Conservation (phyloP, 2,888 invertebrate genomes). For the Branchipolynoe longqiensis region DNA sequence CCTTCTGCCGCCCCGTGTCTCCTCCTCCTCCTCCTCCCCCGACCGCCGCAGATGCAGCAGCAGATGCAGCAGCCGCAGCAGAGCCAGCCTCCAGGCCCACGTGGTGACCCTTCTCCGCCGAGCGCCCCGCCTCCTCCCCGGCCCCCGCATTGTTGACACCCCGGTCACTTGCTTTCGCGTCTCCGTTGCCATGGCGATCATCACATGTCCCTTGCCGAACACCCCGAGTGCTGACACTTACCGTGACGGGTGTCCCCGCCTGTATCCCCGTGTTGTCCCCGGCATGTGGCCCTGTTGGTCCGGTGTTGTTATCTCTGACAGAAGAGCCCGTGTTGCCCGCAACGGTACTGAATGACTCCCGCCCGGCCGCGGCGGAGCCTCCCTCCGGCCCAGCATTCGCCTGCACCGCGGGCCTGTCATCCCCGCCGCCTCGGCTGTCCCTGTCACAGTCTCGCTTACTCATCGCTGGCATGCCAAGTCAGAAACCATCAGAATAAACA, state of each 20-base stretch:
- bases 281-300: not conserved
- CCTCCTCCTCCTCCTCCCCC: not conserved
- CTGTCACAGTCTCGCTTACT: not conserved
- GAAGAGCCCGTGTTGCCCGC: slow-evolving; percentile 1
- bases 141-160: slow-evolving; percentile 15
- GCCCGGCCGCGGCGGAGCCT: slow-evolving; percentile 12
- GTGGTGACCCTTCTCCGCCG: slow-evolving; percentile 42
- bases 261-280: not conserved
- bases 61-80: not conserved
- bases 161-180: slow-evolving; percentile 46
- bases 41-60: not conserved
- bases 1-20: slow-evolving; percentile 12
- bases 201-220: not conserved
- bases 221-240: slow-evolving; percentile 7
- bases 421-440: slow-evolving; percentile 35
- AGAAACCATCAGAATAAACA: slow-evolving; percentile 18
- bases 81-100: slow-evolving; percentile 38
- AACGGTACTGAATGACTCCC: slow-evolving; percentile 14
- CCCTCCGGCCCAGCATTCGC: slow-evolving; percentile 15
- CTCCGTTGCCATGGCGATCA: slow-evolving; percentile 54
- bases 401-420: not conserved
- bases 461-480: slow-evolving; percentile 39
- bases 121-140: slow-evolving; percentile 48
- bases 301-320: slow-evolving; percentile 16
- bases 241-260: slow-evolving; percentile 7